A percentile compares a stretch with the other conserved stretches of the same genome.
These are phyloP conservation scores for Todiramphus chloris DNA, from an alignment of 2,113 vertebrate species.

Conservation along the genomic window DNA sequence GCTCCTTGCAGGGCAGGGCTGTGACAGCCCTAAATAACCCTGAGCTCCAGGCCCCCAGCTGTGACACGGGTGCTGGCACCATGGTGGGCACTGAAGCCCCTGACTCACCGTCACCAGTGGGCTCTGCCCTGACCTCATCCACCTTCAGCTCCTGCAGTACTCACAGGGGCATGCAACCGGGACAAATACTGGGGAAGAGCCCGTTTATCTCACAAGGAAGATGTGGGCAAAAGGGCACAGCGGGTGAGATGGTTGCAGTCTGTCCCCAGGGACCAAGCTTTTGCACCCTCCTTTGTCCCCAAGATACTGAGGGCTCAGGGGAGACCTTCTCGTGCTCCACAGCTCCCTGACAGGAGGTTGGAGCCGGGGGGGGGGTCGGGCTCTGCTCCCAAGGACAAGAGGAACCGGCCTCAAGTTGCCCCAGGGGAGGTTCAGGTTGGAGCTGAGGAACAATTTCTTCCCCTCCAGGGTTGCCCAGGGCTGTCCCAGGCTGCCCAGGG, in stretches of 20 bases:
- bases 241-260: too few species aligned
- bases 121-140: neutral
- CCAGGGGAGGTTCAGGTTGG: too few species aligned
- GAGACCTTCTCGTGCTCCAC: too few species aligned
- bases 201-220: fast-evolving
- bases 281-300: too few species aligned
- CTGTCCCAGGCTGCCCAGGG: neutral
- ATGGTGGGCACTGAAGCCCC: neutral
- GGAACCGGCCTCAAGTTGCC: too few species aligned
- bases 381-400: too few species aligned
- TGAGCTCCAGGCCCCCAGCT: fast-evolving
- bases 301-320: fast-evolving
- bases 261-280: neutral
- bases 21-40: neutral
- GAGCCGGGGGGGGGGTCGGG: too few species aligned
- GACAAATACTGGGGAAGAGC: neutral
- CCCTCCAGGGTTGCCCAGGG: too few species aligned
- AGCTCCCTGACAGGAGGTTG: too few species aligned
- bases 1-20: neutral
- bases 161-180: fast-evolving
- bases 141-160: neutral
- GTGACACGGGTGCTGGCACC: fast-evolving
- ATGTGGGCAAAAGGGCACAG: neutral
- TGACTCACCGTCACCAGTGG: fast-evolving
- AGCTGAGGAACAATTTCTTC: too few species aligned